Conservation (phyloP, 2,888 invertebrate species). For the Epiperipatus broadwayi region DNA sequence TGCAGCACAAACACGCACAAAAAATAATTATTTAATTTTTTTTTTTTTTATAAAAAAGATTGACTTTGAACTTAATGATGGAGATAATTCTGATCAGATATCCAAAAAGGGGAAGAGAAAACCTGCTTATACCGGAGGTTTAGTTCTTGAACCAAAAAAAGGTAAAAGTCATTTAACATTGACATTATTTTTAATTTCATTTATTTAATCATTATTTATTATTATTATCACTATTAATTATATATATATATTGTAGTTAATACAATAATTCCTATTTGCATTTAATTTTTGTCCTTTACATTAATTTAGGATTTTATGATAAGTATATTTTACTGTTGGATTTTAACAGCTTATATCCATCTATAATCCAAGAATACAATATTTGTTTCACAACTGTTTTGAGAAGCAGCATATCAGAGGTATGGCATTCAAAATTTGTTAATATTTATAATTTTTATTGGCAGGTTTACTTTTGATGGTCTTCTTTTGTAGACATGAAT, state of each 20-base stretch:
- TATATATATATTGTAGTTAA: neutral
- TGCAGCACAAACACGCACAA: neutral
- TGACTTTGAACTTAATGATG: slow-evolving; percentile 11
- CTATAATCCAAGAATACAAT: slow-evolving; percentile 98
- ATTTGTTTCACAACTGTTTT: slow-evolving; percentile 80
- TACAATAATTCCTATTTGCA: too few relatives aligned
- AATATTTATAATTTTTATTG: too few relatives aligned
- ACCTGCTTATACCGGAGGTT: slow-evolving; percentile 67
- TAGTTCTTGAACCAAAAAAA: slow-evolving; percentile 89
- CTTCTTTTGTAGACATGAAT: too few relatives aligned
- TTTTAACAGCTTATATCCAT: slow-evolving; percentile 96
- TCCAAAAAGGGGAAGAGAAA: slow-evolving; percentile 32
- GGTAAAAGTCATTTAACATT: slow-evolving; percentile 34
- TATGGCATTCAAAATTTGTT: too few relatives aligned
- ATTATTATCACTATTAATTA: neutral
- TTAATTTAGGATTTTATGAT: slow-evolving; percentile 56
- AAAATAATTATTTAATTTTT: neutral
- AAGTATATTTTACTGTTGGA: slow-evolving; percentile 86
- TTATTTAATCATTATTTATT: neutral
- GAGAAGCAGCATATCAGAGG: slow-evolving; percentile 7
- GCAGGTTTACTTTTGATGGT: too few relatives aligned
- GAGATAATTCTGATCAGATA: slow-evolving; percentile 6
- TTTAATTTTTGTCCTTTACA: too few relatives aligned
- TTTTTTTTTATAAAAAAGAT: neutral
- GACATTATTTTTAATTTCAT: neutral